Percentiles rank a stretch among this genome's conserved stretches.
Evolutionary conservation across 1,140 invertebrate genomes (phyloP).

Genomic region (Drosophila neocordata): DNA sequence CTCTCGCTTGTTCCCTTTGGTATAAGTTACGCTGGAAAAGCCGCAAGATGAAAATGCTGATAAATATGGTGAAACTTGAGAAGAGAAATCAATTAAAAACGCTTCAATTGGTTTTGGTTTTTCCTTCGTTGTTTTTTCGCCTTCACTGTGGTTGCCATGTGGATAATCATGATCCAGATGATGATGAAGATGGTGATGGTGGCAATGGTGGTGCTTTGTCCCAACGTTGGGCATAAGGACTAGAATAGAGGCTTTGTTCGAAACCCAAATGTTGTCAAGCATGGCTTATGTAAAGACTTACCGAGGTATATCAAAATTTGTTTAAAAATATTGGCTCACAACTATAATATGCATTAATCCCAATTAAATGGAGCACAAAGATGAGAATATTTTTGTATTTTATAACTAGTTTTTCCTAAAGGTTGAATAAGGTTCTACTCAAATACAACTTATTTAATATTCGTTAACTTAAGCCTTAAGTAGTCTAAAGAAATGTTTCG

Average conservation of each 20-base stretch:
- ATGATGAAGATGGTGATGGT: background rate
- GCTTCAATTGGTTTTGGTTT: conserved; percentile 51
- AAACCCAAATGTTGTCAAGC: background rate
- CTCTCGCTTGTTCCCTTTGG: background rate
- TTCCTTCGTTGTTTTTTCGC: conserved; percentile 24
- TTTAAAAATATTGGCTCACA: background rate
- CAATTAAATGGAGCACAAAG: background rate
- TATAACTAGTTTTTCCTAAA: too few species aligned
- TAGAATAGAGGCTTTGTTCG: background rate
- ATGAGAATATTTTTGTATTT: background rate
- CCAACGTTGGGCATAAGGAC: background rate
- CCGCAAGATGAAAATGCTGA: conserved; percentile 38
- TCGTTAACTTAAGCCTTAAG: too few species aligned
- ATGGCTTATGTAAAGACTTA: background rate
- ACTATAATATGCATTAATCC: background rate
- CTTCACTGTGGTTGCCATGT: conserved; percentile 20
- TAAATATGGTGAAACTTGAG: conserved; percentile 38
- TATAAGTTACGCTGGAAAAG: conserved; percentile 53
- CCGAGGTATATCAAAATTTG: background rate
- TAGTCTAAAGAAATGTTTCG: too few species aligned
- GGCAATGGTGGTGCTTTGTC: background rate
- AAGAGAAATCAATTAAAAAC: conserved; percentile 71
- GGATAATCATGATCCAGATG: conserved; percentile 9
- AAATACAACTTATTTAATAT: too few species aligned
- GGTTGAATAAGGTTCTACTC: too few species aligned